These are phyloP conservation scores for Piprites chloris DNA, from an alignment of 2,113 vertebrate genomes.

Conservation along the genomic window DNA sequence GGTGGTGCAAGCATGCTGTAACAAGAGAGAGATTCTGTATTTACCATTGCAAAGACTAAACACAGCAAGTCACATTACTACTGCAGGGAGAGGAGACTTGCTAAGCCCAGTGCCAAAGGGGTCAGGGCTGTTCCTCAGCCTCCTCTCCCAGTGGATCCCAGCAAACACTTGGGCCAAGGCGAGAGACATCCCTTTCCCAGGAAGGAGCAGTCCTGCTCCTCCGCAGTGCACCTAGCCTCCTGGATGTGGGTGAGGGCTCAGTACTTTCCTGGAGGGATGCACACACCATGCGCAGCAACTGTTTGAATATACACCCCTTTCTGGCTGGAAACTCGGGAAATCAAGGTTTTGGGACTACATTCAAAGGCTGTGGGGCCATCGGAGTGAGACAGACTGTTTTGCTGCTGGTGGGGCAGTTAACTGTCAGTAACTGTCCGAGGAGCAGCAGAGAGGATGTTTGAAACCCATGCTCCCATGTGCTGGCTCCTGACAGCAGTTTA, in stretches of 20 bases:
- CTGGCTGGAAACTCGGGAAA: not conserved
- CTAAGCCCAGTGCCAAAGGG: not conserved
- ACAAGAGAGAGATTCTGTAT: constrained; percentile 38
- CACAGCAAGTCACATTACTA: constrained; percentile 23
- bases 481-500: not conserved
- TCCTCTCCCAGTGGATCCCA: not conserved
- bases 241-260: not conserved
- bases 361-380: rapidly evolving
- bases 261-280: not conserved
- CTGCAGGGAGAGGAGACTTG: constrained; percentile 7
- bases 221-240: not conserved
- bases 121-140: not conserved
- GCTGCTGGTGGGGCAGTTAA: not conserved
- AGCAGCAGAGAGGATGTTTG: not conserved
- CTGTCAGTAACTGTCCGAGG: rapidly evolving
- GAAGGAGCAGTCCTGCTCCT: not conserved
- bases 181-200: not conserved
- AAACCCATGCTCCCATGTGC: rapidly evolving
- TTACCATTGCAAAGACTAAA: constrained; percentile 36
- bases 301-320: not conserved
- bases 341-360: not conserved
- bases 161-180: not conserved
- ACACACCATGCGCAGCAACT: not conserved
- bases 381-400: not conserved
- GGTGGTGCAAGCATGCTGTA: constrained; percentile 44